Conservation (phyloP, 2,888 invertebrate species). For the Seira sanloemensis region DNA sequence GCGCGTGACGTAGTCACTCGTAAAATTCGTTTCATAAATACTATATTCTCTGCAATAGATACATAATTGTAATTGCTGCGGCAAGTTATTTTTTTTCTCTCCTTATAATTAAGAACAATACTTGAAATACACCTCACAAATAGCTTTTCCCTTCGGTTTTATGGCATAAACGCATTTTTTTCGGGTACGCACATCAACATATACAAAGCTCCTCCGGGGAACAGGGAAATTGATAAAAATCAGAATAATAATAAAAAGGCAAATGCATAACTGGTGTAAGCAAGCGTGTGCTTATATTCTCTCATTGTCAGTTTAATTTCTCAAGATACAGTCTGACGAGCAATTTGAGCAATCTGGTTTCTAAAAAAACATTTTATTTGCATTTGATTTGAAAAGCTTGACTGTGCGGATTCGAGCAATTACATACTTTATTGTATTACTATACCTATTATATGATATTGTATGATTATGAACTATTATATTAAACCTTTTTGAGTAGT, state of each 20-base stretch:
- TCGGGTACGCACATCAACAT: neutral
- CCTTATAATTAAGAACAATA: constrained; percentile 31
- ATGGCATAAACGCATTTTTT: neutral
- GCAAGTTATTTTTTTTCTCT: constrained; percentile 7
- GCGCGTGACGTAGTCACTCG: neutral
- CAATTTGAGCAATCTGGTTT: neutral
- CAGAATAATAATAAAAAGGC: neutral
- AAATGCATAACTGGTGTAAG: constrained; percentile 1
- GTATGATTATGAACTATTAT: constrained; percentile 3
- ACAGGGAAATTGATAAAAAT: neutral
- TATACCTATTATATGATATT: neutral
- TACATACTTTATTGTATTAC: too few species aligned
- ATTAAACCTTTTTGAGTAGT: neutral
- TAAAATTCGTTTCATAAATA: neutral
- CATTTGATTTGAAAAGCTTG: neutral
- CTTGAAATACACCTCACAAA: neutral
- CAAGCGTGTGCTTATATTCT: neutral
- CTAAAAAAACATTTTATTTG: neutral
- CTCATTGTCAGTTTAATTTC: neutral
- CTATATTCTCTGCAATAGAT: neutral
- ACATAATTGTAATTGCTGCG: constrained; percentile 28
- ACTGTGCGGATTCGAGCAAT: neutral
- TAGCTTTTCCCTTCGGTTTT: neutral
- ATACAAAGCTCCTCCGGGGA: neutral
- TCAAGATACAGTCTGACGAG: constrained; percentile 1